Evolutionary conservation across 2,797 vertebrate species (phyloP), one percentile per base, ranked within the genome.

Genomic region (Psittacula echo): DNA sequence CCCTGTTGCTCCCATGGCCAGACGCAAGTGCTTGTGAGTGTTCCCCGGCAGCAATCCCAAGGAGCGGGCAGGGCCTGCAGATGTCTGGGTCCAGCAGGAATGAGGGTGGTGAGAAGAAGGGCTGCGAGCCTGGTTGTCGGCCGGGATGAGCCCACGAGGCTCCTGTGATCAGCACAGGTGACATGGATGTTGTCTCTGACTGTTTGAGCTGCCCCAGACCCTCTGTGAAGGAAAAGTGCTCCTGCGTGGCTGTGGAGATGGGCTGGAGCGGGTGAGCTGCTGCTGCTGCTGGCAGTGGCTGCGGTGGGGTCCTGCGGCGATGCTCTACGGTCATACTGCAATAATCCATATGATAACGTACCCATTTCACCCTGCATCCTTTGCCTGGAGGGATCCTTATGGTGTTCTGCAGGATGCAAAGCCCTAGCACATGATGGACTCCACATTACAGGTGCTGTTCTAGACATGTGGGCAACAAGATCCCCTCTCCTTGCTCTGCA

Each of bases 1-100:
- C 87, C 89, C 84, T 66, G 75, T 37, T 5, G 17, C 65, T 95
- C 60, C 64, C 93, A 92, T 87, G 87, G 82, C 45, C 65, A 71
- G 65, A 89, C 29, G 4, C 17, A 3, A 86, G 80, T 56, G 84
- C 87, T 87, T 87, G 48, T 37, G 74, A 78, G 45, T 10, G 64
- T 74, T 86, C 77, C 65, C 51, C 6, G 0, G 58, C 79, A 65
- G 74, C 76, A 39, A 37, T 14, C 39, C 81, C 3, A 0, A 92
- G 90, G 72, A 37, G 80, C 0, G 16, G 56, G 74, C 93, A 77
- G 62, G 78, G 75, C 82, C 66, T 45, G 45, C 85, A 79, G 74
- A 27, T 45, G 54, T 54, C 44, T 39, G 50, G 75, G 41, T 58
- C 61, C 78, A 53, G 47, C 68, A 85, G 82, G 34, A 83, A 75